These are phyloP conservation scores for Crioceris asparagi DNA, from an alignment of 2,888 invertebrate species.

Conservation along the genomic window DNA sequence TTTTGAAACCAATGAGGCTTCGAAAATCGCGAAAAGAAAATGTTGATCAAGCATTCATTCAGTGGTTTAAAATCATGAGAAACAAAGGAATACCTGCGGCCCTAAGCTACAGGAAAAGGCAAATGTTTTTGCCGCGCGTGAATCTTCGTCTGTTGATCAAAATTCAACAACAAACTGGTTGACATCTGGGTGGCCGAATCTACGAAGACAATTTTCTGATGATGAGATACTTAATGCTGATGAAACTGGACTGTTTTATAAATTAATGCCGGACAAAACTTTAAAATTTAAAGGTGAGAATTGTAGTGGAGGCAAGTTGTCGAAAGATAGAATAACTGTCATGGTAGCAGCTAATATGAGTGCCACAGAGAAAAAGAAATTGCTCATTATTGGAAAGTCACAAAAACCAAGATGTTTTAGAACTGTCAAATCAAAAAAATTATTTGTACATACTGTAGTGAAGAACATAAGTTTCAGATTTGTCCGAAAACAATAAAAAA, in stretches of 20 bases:
- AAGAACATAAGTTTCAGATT: too few species aligned
- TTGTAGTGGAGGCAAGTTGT: conserved; percentile 21
- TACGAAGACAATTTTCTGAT: background rate
- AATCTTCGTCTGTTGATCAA: background rate
- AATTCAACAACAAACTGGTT: background rate
- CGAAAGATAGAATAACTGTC: conserved; percentile 17
- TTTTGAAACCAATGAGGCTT: too few species aligned
- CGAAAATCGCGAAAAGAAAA: background rate
- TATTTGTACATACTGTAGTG: too few species aligned
- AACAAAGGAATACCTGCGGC: too few species aligned
- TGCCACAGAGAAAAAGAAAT: conserved; percentile 23
- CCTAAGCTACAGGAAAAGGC: too few species aligned
- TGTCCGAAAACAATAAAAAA: too few species aligned
- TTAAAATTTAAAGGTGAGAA: conserved; percentile 22
- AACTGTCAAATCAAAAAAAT: too few species aligned
- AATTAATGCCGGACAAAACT: conserved; percentile 12
- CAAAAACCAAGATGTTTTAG: conserved; percentile 23
- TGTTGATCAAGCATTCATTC: background rate
- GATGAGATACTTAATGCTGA: conserved; percentile 1
- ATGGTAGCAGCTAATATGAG: conserved; percentile 21
- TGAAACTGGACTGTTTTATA: conserved; percentile 1
- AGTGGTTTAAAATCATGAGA: too few species aligned
- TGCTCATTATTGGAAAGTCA: conserved; percentile 27
- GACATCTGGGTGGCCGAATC: background rate
- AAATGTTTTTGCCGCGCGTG: too few species aligned